Conservation (phyloP, 2,113 vertebrate genomes). For the Tringa solitaria region DNA sequence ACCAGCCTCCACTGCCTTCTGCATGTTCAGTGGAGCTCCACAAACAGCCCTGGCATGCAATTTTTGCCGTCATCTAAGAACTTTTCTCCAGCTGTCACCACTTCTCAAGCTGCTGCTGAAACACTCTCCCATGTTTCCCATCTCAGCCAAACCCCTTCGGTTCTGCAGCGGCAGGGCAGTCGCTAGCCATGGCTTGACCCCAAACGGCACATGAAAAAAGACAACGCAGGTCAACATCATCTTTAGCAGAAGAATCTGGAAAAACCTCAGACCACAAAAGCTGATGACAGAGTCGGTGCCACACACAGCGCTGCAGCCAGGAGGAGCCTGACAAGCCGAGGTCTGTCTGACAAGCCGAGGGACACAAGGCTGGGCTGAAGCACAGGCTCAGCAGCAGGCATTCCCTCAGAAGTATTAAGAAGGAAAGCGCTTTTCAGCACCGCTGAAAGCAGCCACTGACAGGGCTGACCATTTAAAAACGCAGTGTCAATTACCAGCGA, state of each 20-base stretch:
- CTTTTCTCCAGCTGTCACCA: neutral
- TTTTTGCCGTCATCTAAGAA: neutral
- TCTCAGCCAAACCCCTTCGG: neutral
- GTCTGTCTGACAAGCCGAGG: neutral
- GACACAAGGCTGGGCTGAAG: neutral
- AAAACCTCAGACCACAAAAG: neutral
- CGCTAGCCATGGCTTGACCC: fast-evolving
- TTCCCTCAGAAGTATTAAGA: fast-evolving
- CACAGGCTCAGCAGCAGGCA: neutral
- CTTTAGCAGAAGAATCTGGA: neutral
- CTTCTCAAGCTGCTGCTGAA: neutral
- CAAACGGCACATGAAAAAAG: fast-evolving
- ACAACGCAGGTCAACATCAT: neutral
- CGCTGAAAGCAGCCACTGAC: neutral
- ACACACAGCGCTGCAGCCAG: neutral
- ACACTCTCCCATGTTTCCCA: neutral
- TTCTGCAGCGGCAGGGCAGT: neutral
- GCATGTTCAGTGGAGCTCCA: neutral
- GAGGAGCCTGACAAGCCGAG: too few species aligned
- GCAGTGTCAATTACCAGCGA: fast-evolving
- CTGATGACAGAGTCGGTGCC: fast-evolving
- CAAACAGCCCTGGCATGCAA: fast-evolving
- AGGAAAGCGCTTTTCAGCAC: neutral
- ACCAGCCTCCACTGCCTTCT: neutral
- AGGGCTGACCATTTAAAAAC: fast-evolving